phyloP scores from a whole-genome alignment of 2,113 vertebrate species.

The Colius striatus region DNA sequence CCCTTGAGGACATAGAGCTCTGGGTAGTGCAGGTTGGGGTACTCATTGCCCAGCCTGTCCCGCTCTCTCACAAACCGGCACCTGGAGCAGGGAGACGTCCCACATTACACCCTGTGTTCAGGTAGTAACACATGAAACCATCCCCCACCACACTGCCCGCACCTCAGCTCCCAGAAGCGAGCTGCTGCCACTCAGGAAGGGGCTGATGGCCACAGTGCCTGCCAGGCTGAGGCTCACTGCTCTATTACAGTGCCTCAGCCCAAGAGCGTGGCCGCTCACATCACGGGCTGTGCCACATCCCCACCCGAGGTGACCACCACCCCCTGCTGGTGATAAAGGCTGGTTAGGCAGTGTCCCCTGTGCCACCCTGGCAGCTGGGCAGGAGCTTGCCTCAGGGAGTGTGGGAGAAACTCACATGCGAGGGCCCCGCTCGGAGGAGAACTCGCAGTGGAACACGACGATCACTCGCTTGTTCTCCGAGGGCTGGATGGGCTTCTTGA shows the following conservation, averaged over 20 bases:
- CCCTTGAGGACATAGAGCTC: conserved; percentile 95
- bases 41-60: conserved; percentile 88
- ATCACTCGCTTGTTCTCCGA: conserved; percentile 84
- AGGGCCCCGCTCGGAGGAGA: conserved; percentile 93
- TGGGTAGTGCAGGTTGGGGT: conserved; percentile 93
- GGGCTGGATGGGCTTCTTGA: conserved; percentile 82
- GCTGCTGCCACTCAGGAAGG: neutral
- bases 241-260: accelerated
- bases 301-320: neutral
- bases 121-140: accelerated
- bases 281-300: accelerated
- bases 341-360: no score
- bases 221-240: accelerated
- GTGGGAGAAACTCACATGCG: conserved; percentile 81
- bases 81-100: neutral
- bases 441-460: conserved; percentile 96
- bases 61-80: conserved; percentile 89
- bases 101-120: accelerated
- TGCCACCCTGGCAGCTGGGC: neutral
- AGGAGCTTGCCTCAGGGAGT: no score
- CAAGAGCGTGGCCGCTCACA: accelerated
- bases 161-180: accelerated
- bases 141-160: accelerated
- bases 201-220: neutral
- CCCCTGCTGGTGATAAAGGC: accelerated